Conservation (phyloP, 2,797 vertebrate species). For the Microhierax caerulescens region DNA sequence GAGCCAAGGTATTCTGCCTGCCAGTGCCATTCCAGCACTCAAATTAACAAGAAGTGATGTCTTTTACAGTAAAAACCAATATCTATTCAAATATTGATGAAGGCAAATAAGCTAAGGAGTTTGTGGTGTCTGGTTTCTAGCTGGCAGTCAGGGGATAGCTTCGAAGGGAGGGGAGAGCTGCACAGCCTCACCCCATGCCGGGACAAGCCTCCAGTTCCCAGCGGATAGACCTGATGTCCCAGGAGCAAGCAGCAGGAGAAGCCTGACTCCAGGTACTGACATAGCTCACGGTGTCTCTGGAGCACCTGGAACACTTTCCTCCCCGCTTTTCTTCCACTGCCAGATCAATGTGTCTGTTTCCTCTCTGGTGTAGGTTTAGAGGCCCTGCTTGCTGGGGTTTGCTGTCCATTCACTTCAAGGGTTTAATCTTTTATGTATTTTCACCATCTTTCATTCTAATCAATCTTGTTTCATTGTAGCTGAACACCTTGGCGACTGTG, state of each 20-base stretch:
- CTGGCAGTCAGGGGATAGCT: background rate
- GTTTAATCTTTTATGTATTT: background rate
- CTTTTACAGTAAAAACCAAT: conserved; percentile 51
- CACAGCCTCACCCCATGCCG: background rate
- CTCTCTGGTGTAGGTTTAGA: background rate
- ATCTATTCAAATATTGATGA: conserved; percentile 60
- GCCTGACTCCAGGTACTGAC: background rate
- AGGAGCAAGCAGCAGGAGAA: background rate
- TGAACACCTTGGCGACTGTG: rapidly evolving
- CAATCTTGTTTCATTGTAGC: background rate
- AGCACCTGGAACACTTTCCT: background rate
- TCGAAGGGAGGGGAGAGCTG: background rate
- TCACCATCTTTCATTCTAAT: background rate
- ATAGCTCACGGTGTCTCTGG: background rate
- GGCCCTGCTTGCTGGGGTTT: background rate
- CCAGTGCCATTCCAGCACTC: conserved; percentile 44
- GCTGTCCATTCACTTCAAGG: background rate
- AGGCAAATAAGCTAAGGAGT: background rate
- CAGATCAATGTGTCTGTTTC: background rate
- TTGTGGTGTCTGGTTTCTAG: conserved; percentile 5
- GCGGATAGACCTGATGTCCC: background rate
- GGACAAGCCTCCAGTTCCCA: rapidly evolving
- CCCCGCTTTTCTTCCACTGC: background rate
- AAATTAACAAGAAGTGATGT: conserved; percentile 64
- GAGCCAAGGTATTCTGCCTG: conserved; percentile 57